Evolutionary conservation across 2,113 vertebrate genomes (phyloP).

Genomic region (Hiodon tergisus): DNA sequence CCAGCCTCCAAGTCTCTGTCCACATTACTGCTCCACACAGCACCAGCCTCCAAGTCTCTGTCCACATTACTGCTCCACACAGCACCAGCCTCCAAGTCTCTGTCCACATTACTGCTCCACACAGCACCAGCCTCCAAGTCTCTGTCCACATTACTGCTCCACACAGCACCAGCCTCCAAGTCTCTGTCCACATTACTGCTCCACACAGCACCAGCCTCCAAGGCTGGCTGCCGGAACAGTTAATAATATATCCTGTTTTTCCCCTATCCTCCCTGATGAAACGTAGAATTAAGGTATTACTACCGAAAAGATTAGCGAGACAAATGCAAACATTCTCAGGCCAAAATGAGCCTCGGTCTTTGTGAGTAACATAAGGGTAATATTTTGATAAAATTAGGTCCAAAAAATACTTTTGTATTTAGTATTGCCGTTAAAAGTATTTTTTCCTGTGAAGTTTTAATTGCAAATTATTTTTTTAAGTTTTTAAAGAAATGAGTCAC

Average conservation of each 20-base stretch:
- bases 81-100: too few species aligned
- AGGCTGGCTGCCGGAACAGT: neutral
- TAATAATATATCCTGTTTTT: neutral
- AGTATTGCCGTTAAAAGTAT: neutral
- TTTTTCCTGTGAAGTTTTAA: neutral
- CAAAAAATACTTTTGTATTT: neutral
- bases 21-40: too few species aligned
- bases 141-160: too few species aligned
- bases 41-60: too few species aligned
- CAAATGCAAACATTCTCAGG: neutral
- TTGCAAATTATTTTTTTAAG: neutral
- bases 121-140: too few species aligned
- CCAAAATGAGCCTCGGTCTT: neutral
- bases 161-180: too few species aligned
- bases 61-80: too few species aligned
- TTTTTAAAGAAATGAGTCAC: neutral
- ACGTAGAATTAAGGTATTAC: neutral
- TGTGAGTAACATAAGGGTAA: neutral
- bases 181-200: neutral
- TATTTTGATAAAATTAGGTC: neutral
- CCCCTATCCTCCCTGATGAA: neutral
- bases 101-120: too few species aligned
- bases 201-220: neutral
- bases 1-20: too few species aligned
- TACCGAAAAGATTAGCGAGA: slow-evolving; percentile 1